Evolutionary conservation across 2,888 invertebrate genomes (phyloP).

Genomic region (Epinotia demarniana): DNA sequence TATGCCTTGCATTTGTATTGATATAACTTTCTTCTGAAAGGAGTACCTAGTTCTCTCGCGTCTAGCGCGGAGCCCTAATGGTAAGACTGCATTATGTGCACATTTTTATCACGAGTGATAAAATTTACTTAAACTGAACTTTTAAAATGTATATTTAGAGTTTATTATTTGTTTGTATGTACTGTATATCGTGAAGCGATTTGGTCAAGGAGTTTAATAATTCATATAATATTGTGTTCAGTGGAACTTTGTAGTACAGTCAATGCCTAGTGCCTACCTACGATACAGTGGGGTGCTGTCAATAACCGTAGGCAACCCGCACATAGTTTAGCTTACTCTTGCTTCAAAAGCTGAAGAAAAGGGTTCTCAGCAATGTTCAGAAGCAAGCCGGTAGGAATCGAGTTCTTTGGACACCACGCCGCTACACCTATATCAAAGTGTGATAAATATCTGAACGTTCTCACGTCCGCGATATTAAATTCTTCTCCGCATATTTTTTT

Average conservation of each 20-base stretch:
- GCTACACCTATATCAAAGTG: neutral
- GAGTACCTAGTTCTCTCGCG: conserved; percentile 12
- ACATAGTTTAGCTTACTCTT: neutral
- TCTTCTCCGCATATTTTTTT: no score
- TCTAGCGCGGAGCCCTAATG: conserved; percentile 5
- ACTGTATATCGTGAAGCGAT: neutral
- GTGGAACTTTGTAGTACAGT: neutral
- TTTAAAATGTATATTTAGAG: conserved; percentile 14
- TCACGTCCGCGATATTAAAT: no score
- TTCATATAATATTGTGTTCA: neutral
- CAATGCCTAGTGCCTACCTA: neutral
- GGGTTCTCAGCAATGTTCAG: neutral
- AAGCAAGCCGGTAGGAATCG: neutral
- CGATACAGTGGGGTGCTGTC: neutral
- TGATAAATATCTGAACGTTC: no score
- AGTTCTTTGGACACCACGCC: neutral
- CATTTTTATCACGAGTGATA: conserved; percentile 32
- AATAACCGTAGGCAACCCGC: neutral
- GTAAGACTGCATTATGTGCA: conserved; percentile 36
- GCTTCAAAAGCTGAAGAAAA: neutral
- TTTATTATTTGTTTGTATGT: neutral
- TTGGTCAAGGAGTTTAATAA: neutral
- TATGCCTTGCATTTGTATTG: conserved; percentile 23
- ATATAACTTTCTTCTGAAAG: neutral
- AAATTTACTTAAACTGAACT: conserved; percentile 3